Percentiles rank a stretch among this genome's conserved stretches.
These are phyloP conservation scores for Polyommatus iphigenia DNA, from an alignment of 2,888 invertebrate species.

Conservation along the genomic window DNA sequence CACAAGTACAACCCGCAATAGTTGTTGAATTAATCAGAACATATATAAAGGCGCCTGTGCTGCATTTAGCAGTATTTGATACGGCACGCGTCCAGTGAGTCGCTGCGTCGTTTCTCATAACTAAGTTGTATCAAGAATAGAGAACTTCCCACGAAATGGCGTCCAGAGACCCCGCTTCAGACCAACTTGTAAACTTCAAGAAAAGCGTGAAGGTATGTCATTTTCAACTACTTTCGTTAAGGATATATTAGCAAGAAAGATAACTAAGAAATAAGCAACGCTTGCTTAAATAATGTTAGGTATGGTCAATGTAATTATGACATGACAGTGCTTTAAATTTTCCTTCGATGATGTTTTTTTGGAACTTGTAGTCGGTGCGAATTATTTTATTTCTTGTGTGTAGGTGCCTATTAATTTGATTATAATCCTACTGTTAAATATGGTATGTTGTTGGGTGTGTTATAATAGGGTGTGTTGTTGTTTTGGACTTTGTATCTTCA, in stretches of 20 bases:
- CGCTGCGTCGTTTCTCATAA: constrained; percentile 48
- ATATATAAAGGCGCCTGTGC: constrained; percentile 58
- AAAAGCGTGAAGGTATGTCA: constrained; percentile 79
- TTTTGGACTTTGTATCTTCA: constrained; percentile 34
- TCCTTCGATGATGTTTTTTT: neutral
- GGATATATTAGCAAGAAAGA: neutral
- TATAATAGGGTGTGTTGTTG: constrained; percentile 17
- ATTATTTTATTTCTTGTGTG: neutral
- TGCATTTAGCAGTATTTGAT: constrained; percentile 54
- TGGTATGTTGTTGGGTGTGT: too few species aligned
- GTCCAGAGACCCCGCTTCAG: constrained; percentile 81
- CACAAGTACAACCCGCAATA: constrained; percentile 46
- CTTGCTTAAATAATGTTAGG: neutral
- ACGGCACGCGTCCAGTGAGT: constrained; percentile 61
- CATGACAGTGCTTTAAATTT: constrained; percentile 6
- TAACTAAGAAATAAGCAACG: neutral
- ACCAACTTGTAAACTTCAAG: constrained; percentile 83
- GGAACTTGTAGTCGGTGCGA: neutral
- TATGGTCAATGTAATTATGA: neutral
- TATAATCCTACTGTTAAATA: neutral
- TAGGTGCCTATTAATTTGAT: neutral
- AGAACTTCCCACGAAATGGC: constrained; percentile 55
- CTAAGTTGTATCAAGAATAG: constrained; percentile 29
- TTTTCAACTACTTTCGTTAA: neutral
- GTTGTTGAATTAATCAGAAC: constrained; percentile 61